Conservation (phyloP, 2,797 vertebrate species). For the Buphagus erythrorhynchus region DNA sequence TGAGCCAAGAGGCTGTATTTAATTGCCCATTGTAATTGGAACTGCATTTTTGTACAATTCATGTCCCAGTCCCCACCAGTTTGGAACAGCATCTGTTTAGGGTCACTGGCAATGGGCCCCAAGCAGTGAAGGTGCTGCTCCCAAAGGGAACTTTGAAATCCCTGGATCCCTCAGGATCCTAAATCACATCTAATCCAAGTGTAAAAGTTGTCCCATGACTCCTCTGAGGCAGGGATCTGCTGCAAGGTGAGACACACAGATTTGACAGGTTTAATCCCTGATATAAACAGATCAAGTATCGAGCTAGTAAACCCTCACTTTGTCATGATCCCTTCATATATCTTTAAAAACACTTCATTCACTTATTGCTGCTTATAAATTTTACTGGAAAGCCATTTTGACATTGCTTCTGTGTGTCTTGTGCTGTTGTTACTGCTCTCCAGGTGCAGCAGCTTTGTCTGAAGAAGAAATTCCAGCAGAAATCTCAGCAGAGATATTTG, state of each 20-base stretch:
- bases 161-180: neutral
- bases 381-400: neutral
- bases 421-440: conserved; percentile 8
- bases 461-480: conserved; percentile 85
- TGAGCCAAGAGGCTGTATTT: neutral
- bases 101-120: accelerated
- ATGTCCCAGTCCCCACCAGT: neutral
- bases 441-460: conserved; percentile 72
- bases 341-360: neutral
- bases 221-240: neutral
- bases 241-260: neutral
- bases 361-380: neutral
- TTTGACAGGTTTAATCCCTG: neutral
- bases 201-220: neutral
- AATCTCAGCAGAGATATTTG: conserved; percentile 85
- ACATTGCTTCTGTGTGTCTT: neutral
- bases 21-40: neutral
- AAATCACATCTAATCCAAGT: neutral
- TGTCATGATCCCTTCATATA: neutral
- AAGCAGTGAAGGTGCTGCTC: accelerated
- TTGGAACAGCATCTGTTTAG: neutral
- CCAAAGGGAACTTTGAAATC: neutral
- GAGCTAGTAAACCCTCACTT: neutral
- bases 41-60: neutral
- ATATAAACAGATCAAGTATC: neutral